Base-by-base conservation (phyloP, 2,113 vertebrate genomes). In the Sander lucioperca region DNA sequence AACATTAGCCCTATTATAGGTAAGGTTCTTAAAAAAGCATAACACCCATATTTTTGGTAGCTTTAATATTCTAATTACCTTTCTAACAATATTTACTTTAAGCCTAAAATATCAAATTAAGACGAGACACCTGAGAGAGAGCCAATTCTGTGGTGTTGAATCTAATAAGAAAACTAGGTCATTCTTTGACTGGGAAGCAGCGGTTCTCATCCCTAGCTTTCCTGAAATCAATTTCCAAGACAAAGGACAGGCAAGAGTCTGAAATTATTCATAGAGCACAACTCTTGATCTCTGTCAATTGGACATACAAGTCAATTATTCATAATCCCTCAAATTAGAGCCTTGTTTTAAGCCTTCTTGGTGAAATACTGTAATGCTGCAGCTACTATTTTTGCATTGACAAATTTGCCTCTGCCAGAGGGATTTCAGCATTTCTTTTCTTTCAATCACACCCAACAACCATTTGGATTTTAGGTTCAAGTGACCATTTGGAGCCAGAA, bases 191-290 rank as follows among this genome's bases (percentile, higher is more conserved):
- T 63, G 19, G 23, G 57, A 57, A 50, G 27, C 80, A 0, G 65
- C 11, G 6, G 39, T 13, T 67, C 50, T 84, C 57, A 65, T 77
- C 48, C 77, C 25, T 4, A 23, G 50, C 18, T 64, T 54, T 71
- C 68, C 48, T 59, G 14, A 77, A 85, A 86, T 84, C 79, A 69
- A 70, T 88, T 79, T 85, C 13, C 70, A 23, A 58, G 51, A 77
- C 13, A 54, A 53, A 85, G 58, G 59, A 84, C 30, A 70, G 39
- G 65, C n/a, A 23, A 1, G 15, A 64, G 58, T 23, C 53, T 51
- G 23, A 74, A 83, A 72, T 56, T 77, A 81, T 73, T 83, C 64
- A 80, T 53, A 51, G 27, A 59, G 1, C 50, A 57, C 19, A 64
- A 18, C 39, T 30, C 59, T 71, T 43, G 62, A 61, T 43, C 79